Evolutionary conservation across 2,113 vertebrate genomes (phyloP).

Genomic region (Miniopterus natalensis): DNA sequence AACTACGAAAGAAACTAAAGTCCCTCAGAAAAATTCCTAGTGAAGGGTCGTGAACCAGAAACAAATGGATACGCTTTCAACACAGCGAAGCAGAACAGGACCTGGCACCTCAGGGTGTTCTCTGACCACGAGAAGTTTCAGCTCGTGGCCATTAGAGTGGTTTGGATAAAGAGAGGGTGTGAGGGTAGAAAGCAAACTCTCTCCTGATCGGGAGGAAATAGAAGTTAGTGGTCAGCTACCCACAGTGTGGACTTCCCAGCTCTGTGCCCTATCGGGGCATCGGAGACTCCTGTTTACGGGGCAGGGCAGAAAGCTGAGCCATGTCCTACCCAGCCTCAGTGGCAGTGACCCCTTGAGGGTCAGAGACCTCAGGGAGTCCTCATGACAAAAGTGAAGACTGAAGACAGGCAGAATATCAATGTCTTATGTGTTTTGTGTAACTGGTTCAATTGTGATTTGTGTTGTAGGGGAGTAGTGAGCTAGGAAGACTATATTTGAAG

Average conservation of each 20-base stretch:
- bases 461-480: not conserved
- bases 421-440: not conserved
- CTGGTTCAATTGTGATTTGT: too few species aligned
- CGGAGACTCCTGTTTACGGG: not conserved
- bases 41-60: conserved; percentile 36
- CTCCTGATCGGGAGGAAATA: not conserved
- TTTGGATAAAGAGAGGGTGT: not conserved
- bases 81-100: not conserved
- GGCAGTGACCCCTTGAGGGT: not conserved
- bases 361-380: not conserved
- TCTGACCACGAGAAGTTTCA: not conserved
- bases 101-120: not conserved
- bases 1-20: conserved; percentile 44
- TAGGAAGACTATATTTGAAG: not conserved
- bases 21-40: conserved; percentile 46
- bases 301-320: not conserved
- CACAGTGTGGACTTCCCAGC: accelerated
- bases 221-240: not conserved
- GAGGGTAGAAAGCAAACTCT: not conserved
- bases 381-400: not conserved
- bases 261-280: not conserved
- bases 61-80: not conserved
- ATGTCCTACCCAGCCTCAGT: too few species aligned
- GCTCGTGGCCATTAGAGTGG: not conserved
- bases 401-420: not conserved